Evolutionary conservation across 2,113 vertebrate species (phyloP), one percentile per base, ranked within the genome.

Genomic region (Abramis brama): DNA sequence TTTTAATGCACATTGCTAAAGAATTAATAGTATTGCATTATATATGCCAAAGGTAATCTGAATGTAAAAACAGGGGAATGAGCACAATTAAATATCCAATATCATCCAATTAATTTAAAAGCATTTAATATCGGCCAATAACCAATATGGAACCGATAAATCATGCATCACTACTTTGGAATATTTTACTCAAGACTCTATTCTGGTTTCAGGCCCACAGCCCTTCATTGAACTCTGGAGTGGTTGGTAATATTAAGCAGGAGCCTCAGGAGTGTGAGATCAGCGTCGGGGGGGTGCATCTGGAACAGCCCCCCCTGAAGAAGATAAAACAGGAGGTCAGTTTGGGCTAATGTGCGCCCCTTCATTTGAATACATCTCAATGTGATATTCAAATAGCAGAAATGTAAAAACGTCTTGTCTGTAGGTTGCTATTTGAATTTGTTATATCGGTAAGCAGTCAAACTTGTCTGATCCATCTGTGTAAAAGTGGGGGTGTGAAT

Each of bases 311-410:
- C 87, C 93, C 97, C 76, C 91, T 98, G 86, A 99, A 99, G 92
- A 99, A 99, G 93, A 99, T 99, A 89, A 99, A 99, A 92, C 97
- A 98, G 94, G 98, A 99, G 97, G 98, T 98, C 93, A 80, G 82
- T 83, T 59, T 17, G 66, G n/a, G 10, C 30, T 23, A 8, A 19
- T 52, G 70, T 82, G 19, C 39, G 21, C 43, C 17, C 70, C 77
- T 71, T 70, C 59, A 78, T 78, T 57, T 78, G 80, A 82, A 81
- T 66, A 50, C 43, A 12, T 55, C 62, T 83, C 81, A 21, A 7
- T 52, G 43, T 85, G 84, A 68, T 82, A 82, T 82, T 70, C 80
- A 82, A 82, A 82, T 82, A 7, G 9, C 80, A 52, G 10, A 82
- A 70, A 70, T 82, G 64, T 70, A 70, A 82, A 52, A 70, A 23